These are phyloP conservation scores for Chironomus tentans DNA, from an alignment of 2,888 invertebrate species.

Conservation along the genomic window DNA sequence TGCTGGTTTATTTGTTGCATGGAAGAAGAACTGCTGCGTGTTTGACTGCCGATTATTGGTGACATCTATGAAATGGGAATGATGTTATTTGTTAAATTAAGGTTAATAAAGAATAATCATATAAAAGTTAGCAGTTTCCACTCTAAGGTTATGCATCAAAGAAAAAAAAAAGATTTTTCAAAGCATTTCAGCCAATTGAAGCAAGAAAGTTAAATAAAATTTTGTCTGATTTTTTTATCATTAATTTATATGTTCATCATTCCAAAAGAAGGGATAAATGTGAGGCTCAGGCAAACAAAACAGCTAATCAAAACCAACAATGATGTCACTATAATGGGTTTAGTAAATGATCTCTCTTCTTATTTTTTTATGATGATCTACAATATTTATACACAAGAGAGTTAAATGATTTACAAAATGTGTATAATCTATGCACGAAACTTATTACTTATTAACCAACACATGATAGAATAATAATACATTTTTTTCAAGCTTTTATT, in stretches of 20 bases:
- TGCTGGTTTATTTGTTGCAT: slow-evolving; percentile 49
- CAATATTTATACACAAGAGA: no score
- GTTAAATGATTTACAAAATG: not conserved
- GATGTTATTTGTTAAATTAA: no score
- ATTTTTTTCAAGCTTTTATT: no score
- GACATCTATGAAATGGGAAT: slow-evolving; percentile 48
- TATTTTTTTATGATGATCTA: no score
- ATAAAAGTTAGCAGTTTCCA: not conserved
- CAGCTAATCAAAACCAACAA: slow-evolving; percentile 26
- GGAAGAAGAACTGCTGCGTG: slow-evolving; percentile 47
- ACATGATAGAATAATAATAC: no score
- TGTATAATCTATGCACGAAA: no score
- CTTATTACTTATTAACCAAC: no score
- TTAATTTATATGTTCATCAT: not conserved
- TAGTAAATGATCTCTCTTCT: no score
- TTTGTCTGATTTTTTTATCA: not conserved
- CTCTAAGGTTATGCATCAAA: not conserved
- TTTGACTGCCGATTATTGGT: slow-evolving; percentile 41
- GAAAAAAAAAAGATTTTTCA: not conserved
- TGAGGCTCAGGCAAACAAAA: slow-evolving; percentile 27
- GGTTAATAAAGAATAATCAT: no score
- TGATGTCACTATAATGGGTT: slow-evolving; percentile 6
- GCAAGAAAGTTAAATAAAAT: not conserved
- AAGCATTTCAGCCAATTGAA: not conserved
- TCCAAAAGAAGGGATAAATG: not conserved